A percentile compares a stretch with the other conserved stretches of the same genome.
Conservation (phyloP, 2,888 invertebrate genomes). For the Lasioglossum zephyrum region DNA sequence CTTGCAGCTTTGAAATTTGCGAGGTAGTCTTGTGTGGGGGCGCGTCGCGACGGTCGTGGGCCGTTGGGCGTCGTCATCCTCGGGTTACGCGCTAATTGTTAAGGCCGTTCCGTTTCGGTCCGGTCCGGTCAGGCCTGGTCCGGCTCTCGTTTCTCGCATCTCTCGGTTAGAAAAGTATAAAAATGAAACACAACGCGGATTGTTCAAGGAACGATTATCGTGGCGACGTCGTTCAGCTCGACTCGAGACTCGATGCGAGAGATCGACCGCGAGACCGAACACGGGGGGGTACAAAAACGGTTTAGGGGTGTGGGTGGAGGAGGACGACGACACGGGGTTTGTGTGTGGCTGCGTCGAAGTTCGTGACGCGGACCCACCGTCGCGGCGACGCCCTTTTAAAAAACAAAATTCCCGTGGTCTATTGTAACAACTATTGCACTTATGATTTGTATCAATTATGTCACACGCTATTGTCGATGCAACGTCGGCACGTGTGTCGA, state of each 20-base stretch:
- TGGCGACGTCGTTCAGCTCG: not conserved
- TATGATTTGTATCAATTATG: constrained; percentile 78
- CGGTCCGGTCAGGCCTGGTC: not conserved
- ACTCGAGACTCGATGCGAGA: not conserved
- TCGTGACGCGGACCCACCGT: constrained; percentile 29
- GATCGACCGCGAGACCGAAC: not conserved
- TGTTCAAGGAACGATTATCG: not conserved
- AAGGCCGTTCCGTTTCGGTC: constrained; percentile 15
- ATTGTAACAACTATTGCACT: constrained; percentile 84
- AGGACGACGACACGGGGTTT: not conserved
- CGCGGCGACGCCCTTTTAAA: constrained; percentile 45
- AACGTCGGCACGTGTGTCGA: constrained; percentile 48
- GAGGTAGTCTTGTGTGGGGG: constrained; percentile 78
- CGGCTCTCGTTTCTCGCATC: constrained; percentile 16
- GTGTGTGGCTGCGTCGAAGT: constrained; percentile 11
- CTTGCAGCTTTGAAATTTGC: constrained; percentile 73
- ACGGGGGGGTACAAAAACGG: not conserved
- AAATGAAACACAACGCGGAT: not conserved
- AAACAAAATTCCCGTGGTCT: constrained; percentile 71
- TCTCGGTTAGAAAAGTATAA: constrained; percentile 6
- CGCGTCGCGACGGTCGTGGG: constrained; percentile 59
- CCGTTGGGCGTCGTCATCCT: constrained; percentile 41
- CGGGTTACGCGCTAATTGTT: constrained; percentile 12
- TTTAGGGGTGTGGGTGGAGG: not conserved
- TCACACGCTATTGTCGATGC: constrained; percentile 43